Evolutionary conservation across 1,140 invertebrate genomes (phyloP).

Genomic region (Drosophila rufa): DNA sequence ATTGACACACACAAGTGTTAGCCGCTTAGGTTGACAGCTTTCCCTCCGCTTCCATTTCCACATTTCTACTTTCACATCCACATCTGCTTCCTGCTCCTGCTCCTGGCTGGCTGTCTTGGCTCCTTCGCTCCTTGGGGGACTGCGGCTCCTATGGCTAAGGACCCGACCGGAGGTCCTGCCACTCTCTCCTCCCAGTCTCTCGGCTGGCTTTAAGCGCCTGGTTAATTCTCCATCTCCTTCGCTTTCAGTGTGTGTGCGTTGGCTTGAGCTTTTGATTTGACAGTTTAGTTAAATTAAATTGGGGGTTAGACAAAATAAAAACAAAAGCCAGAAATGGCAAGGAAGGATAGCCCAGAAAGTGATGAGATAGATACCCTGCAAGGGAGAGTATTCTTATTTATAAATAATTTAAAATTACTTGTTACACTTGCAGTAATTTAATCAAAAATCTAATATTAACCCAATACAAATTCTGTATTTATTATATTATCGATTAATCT

Average conservation of each 20-base stretch:
- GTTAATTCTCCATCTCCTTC: conserved; percentile 61
- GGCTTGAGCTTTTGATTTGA: conserved; percentile 79
- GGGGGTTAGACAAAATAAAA: conserved; percentile 52
- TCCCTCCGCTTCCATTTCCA: conserved; percentile 33
- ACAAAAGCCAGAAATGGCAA: conserved; percentile 30
- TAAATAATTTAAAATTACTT: too few species aligned
- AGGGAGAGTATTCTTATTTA: neutral
- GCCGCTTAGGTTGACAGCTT: conserved; percentile 77
- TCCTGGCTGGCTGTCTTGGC: neutral
- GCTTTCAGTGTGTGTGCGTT: neutral
- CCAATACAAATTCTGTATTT: too few species aligned
- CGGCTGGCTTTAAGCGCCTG: conserved; percentile 72
- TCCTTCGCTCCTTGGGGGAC: conserved; percentile 18
- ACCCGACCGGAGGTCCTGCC: conserved; percentile 9
- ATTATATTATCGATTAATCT: neutral
- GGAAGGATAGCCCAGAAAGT: neutral
- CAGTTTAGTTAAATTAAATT: conserved; percentile 83
- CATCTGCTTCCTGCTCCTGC: conserved; percentile 3
- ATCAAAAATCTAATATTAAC: neutral
- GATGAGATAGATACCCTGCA: conserved; percentile 3
- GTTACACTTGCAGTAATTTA: too few species aligned
- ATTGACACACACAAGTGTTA: conserved; percentile 84
- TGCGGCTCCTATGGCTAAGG: conserved; percentile 28
- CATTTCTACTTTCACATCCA: conserved; percentile 11
- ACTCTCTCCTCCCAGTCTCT: conserved; percentile 10